Evolutionary conservation across 2,888 invertebrate genomes (phyloP), one percentile per base, ranked within the genome.

Genomic region (Phytoseiulus persimilis): DNA sequence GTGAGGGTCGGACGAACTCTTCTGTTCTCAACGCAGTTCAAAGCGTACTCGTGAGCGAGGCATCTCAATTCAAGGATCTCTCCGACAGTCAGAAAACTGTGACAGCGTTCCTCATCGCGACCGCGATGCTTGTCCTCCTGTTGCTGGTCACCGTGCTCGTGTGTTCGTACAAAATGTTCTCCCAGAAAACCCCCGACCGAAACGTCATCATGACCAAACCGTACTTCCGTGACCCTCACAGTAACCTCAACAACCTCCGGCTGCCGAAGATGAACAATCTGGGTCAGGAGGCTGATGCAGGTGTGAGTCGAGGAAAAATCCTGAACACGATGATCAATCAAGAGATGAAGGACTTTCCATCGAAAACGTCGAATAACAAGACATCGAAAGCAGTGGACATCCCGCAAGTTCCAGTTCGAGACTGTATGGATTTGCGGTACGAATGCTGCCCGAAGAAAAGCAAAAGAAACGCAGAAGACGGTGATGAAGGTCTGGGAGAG

Each of bases 221-320:
- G 65, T 65, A 65, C 18, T 65, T 65, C 23, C 65, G 65, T 28
- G 65, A 65, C 65, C 23, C 65, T 65, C 84, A 11, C 14, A 87
- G 39, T 14, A 32, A 32, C 45, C 32, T 45, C 32, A 87, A 87
- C 45, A 87, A 87, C 32, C 87, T 32, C n/a, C 87, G 87, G 32
- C 87, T 87, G 33, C 87, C 39, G 39, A 87, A 87, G 45, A 87
- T 87, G 6, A 87, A 87, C 87, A 87, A 87, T 33, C 39, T 87
- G 33, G 65, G 65, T 1, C 65, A 65, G 18, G 65, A 65, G 65
- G 65, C 65, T 65, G 65, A 65, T 65, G 65, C 28, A 18, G 65
- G 65, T 65, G 14, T 28, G 65, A 65, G 65, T 65, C 65, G 65
- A 14, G 65, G 65, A 1, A 65, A 65, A 28, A 65, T 65, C 65